Percentiles rank a stretch among this genome's conserved stretches.
These are phyloP conservation scores for Agonopterix subpropinquella DNA, from an alignment of 2,888 invertebrate species.

Conservation along the genomic window DNA sequence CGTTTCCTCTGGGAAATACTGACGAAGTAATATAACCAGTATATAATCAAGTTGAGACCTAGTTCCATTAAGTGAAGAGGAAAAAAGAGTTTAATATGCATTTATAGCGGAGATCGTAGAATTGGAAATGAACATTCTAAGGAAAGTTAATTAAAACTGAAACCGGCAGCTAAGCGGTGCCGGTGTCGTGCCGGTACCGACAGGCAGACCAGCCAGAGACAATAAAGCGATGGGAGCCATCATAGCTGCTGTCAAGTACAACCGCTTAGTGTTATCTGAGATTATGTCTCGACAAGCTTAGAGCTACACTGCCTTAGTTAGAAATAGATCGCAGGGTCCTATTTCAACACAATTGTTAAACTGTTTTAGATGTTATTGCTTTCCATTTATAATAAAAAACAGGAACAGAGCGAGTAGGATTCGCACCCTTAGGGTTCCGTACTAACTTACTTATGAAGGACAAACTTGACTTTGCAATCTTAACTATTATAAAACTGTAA, in stretches of 20 bases:
- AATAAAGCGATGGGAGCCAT: conserved; percentile 47
- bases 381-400: too few species aligned
- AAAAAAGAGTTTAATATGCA: conserved; percentile 30
- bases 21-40: conserved; percentile 36
- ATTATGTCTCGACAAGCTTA: conserved; percentile 38
- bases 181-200: neutral
- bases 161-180: conserved; percentile 27
- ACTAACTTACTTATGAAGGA: too few species aligned
- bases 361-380: too few species aligned
- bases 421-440: too few species aligned
- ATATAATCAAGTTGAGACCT: conserved; percentile 43
- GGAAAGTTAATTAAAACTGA: conserved; percentile 62
- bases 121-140: conserved; percentile 52
- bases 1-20: conserved; percentile 38
- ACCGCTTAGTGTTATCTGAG: conserved; percentile 41
- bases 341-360: too few species aligned
- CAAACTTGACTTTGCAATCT: too few species aligned
- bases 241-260: conserved; percentile 52
- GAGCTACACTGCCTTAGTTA: neutral
- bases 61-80: conserved; percentile 29
- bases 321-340: too few species aligned
- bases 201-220: conserved; percentile 19
- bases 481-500: too few species aligned
- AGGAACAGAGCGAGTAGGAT: too few species aligned
- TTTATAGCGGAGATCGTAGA: conserved; percentile 24